Percentiles rank a stretch among this genome's conserved stretches.
Conservation (phyloP, 2,113 vertebrate species). For the Brevimyrus niger region DNA sequence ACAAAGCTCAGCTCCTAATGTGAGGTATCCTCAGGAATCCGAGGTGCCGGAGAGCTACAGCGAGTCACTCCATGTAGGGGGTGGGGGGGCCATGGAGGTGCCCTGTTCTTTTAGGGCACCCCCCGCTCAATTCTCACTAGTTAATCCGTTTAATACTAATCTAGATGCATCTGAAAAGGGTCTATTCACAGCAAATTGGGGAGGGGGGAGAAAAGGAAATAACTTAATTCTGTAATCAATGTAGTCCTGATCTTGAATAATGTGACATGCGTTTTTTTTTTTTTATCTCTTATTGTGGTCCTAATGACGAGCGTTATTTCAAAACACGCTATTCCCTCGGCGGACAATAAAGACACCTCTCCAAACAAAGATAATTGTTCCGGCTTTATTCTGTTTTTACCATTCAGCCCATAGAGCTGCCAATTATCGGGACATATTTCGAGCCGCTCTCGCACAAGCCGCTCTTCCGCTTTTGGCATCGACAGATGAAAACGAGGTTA, state of each 20-base stretch:
- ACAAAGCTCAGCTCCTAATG: not conserved
- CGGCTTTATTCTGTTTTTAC: slow-evolving; percentile 32
- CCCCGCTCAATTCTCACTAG: not conserved
- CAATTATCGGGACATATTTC: slow-evolving; percentile 33
- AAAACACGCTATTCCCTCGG: slow-evolving; percentile 26
- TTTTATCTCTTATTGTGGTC: slow-evolving; percentile 5
- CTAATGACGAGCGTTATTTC: slow-evolving; percentile 15
- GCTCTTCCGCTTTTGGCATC: not conserved
- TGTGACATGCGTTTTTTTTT: not conserved
- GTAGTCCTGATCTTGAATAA: slow-evolving; percentile 15
- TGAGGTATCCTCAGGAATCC: not conserved
- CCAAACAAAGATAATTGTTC: slow-evolving; percentile 34
- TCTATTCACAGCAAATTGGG: slow-evolving; percentile 1
- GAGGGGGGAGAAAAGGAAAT: not conserved
- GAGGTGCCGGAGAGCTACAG: not conserved
- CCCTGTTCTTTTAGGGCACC: not conserved
- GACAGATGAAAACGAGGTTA: slow-evolving; percentile 13
- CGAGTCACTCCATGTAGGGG: not conserved
- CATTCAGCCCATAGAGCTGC: slow-evolving; percentile 28
- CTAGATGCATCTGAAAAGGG: not conserved
- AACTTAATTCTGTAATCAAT: not conserved
- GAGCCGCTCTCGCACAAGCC: slow-evolving; percentile 27
- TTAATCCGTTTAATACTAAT: slow-evolving; percentile 8
- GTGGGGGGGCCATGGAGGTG: not conserved
- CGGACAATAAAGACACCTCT: slow-evolving; percentile 32